These are phyloP conservation scores for Theonella swinhoei DNA, from an alignment of 37 sponge, comb jelly and placozoan genomes.

Conservation along the genomic window DNA sequence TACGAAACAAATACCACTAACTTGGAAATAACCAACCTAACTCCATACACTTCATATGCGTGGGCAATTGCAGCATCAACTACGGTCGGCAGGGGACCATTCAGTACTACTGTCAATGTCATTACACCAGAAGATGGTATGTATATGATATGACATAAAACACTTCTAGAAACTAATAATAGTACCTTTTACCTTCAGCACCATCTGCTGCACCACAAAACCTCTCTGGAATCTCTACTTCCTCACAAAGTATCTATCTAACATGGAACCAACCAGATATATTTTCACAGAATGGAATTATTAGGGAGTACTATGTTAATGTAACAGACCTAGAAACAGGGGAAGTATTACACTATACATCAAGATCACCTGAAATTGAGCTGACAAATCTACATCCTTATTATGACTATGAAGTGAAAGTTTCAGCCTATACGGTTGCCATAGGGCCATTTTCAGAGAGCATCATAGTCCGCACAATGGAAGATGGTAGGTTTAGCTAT, in stretches of 20 bases:
- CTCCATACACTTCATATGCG: conserved; percentile 32
- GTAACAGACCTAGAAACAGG: neutral
- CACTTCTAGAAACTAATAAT: neutral
- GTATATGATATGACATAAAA: neutral
- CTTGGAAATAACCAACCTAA: conserved; percentile 3
- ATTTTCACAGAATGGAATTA: neutral
- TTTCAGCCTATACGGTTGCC: neutral
- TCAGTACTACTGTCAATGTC: neutral
- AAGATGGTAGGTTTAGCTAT: conserved; percentile 1
- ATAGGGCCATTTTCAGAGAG: neutral
- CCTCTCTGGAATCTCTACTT: neutral
- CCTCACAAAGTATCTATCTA: neutral
- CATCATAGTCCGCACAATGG: neutral
- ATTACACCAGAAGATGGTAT: conserved; percentile 31
- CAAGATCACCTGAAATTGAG: neutral
- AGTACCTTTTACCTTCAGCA: neutral
- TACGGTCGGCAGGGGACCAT: conserved; percentile 22
- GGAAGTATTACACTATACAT: neutral
- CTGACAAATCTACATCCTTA: neutral
- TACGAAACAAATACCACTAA: neutral
- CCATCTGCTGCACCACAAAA: neutral
- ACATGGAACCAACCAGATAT: neutral
- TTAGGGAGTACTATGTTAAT: neutral
- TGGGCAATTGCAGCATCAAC: conserved; percentile 29
- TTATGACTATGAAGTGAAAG: neutral